Conservation (phyloP, 2,797 vertebrate species). For the Macropodus opercularis region DNA sequence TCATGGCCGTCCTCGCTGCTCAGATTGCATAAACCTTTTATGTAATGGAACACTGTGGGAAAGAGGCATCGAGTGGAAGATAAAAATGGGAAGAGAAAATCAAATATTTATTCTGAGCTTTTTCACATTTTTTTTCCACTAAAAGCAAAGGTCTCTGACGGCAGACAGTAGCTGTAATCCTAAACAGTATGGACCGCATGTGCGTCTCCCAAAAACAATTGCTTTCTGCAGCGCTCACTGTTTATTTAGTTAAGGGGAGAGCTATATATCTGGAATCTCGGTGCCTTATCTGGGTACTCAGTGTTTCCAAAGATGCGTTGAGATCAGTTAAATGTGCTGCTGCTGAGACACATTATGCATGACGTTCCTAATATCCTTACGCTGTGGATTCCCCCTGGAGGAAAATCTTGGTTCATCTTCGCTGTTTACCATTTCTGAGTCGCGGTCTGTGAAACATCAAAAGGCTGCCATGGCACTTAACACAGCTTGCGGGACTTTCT, state of each 20-base stretch:
- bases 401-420: conserved; percentile 79
- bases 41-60: conserved; percentile 83
- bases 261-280: conserved; percentile 53
- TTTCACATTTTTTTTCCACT: conserved; percentile 59
- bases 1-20: conserved; percentile 78
- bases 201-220: conserved; percentile 18
- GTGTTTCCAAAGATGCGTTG: conserved; percentile 55
- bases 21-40: conserved; percentile 85
- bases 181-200: conserved; percentile 38
- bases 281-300: conserved; percentile 59
- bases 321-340: conserved; percentile 61
- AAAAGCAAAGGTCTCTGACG: conserved; percentile 45
- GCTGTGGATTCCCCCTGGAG: conserved; percentile 77
- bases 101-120: conserved; percentile 82
- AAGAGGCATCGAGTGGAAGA: conserved; percentile 78
- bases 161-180: conserved; percentile 25
- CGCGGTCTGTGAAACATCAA: conserved; percentile 80
- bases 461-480: conserved; percentile 80
- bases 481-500: conserved; percentile 74
- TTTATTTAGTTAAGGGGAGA: conserved; percentile 48
- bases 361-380: conserved; percentile 78
- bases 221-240: conserved; percentile 6
- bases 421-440: conserved; percentile 81
- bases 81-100: conserved; percentile 81
- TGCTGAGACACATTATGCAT: conserved; percentile 77